These are phyloP conservation scores for Philantomba maxwellii DNA, from an alignment of 2,113 vertebrate genomes.

Conservation along the genomic window DNA sequence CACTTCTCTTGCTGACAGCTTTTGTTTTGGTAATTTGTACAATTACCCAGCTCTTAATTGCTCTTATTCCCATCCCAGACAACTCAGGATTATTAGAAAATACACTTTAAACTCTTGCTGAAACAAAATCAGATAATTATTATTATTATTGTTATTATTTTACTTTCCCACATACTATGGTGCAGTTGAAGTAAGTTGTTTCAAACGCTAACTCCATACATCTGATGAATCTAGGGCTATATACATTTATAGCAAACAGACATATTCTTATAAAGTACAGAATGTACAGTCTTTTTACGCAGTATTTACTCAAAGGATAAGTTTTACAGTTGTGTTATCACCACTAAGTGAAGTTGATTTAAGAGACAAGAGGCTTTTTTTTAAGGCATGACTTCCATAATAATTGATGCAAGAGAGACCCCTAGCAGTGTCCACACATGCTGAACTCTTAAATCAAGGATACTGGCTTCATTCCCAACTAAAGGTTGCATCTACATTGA, in stretches of 20 bases:
- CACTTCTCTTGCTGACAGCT: not conserved
- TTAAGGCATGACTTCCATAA: not conserved
- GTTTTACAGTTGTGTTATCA: not conserved
- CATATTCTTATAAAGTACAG: not conserved
- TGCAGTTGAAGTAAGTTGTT: not conserved
- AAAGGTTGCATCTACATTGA: not conserved
- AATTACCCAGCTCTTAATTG: not conserved
- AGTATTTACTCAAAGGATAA: slow-evolving; percentile 22
- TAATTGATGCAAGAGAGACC: slow-evolving; percentile 47
- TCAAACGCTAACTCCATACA: not conserved
- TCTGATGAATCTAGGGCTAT: not conserved
- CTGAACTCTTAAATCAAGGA: slow-evolving; percentile 4
- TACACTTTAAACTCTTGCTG: not conserved
- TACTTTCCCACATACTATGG: not conserved
- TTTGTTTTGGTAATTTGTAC: not conserved
- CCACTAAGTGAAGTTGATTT: slow-evolving; percentile 20
- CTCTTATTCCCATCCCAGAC: not conserved
- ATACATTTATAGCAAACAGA: not conserved
- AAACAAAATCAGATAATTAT: not conserved
- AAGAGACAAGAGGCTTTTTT: not conserved
- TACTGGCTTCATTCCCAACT: not conserved
- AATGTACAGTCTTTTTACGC: not conserved
- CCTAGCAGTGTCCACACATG: slow-evolving; percentile 9
- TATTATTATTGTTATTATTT: not conserved
- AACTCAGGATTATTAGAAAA: not conserved